phyloP scores from a whole-genome alignment of 2,113 vertebrate genomes.

The Thalassoma bifasciatum region DNA sequence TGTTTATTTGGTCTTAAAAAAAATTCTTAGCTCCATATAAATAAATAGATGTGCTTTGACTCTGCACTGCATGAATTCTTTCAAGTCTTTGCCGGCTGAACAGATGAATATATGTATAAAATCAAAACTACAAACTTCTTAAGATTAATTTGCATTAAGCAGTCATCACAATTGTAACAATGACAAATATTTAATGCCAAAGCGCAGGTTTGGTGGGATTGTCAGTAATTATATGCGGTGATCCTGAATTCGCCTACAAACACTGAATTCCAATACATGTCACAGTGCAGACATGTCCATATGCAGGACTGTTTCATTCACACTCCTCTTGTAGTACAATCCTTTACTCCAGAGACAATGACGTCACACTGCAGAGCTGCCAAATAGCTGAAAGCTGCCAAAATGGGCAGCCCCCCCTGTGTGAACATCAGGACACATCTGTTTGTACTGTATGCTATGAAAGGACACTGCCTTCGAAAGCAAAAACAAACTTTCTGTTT shows the following conservation, averaged over 20 bases:
- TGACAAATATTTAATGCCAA: slow-evolving; percentile 11
- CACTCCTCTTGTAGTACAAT: slow-evolving; percentile 44
- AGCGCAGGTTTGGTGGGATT: not conserved
- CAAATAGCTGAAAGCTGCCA: slow-evolving; percentile 62
- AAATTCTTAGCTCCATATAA: too few relatives aligned
- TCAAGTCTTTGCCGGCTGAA: too few relatives aligned
- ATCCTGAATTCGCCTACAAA: not conserved
- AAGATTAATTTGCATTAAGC: too few relatives aligned
- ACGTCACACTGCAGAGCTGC: slow-evolving; percentile 53
- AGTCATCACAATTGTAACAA: too few relatives aligned
- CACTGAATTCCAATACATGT: not conserved
- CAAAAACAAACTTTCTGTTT: slow-evolving; percentile 1
- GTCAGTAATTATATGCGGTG: not conserved
- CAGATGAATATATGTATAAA: too few relatives aligned
- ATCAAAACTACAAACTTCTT: too few relatives aligned
- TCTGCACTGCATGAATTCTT: too few relatives aligned
- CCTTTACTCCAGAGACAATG: slow-evolving; percentile 45
- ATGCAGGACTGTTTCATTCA: slow-evolving; percentile 7
- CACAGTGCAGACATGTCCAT: not conserved
- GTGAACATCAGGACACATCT: slow-evolving; percentile 61
- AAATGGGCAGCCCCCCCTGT: slow-evolving; percentile 46
- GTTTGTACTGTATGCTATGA: slow-evolving; percentile 48
- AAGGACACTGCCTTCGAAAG: slow-evolving; percentile 42
- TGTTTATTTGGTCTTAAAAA: too few relatives aligned
- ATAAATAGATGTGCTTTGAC: too few relatives aligned